Evolutionary conservation across 2,888 invertebrate species (phyloP).

Genomic region (Nymphalis c-album): DNA sequence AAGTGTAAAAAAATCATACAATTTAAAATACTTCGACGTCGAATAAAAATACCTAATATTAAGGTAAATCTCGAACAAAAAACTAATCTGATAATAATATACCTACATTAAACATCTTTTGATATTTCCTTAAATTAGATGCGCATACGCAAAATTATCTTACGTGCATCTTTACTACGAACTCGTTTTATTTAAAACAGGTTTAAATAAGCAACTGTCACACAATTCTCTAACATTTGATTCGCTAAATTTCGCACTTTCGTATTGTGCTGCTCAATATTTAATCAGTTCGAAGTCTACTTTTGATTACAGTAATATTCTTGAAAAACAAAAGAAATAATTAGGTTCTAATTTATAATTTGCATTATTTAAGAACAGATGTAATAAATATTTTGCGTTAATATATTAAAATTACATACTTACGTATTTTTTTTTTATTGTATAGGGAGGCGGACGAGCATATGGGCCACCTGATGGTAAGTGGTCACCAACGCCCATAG

Average conservation of each 20-base stretch:
- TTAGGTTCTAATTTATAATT: background rate
- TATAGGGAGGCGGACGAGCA: too few relatives aligned
- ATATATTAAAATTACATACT: too few relatives aligned
- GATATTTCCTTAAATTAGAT: slow-evolving; percentile 26
- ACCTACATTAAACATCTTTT: slow-evolving; percentile 8
- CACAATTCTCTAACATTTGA: slow-evolving; percentile 25
- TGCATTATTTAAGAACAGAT: background rate
- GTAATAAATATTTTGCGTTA: too few relatives aligned
- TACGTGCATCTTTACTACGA: slow-evolving; percentile 36
- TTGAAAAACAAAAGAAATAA: background rate
- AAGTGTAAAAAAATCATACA: background rate
- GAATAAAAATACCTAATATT: background rate
- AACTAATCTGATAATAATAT: background rate
- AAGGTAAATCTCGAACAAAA: background rate
- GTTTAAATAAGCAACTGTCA: slow-evolving; percentile 36
- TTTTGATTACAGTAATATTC: slow-evolving; percentile 9
- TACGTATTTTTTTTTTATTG: too few relatives aligned
- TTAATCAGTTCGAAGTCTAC: slow-evolving; percentile 15
- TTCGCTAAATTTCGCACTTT: slow-evolving; percentile 34
- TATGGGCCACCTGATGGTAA: too few relatives aligned
- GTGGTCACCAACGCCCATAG: too few relatives aligned
- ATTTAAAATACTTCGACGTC: too few relatives aligned
- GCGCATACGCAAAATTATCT: slow-evolving; percentile 31
- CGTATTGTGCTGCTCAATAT: slow-evolving; percentile 21
- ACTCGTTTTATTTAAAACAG: slow-evolving; percentile 34